Percentiles rank a stretch among this genome's conserved stretches.
These are phyloP conservation scores for Scytalopus superciliaris DNA, from an alignment of 2,113 vertebrate species.

Conservation along the genomic window DNA sequence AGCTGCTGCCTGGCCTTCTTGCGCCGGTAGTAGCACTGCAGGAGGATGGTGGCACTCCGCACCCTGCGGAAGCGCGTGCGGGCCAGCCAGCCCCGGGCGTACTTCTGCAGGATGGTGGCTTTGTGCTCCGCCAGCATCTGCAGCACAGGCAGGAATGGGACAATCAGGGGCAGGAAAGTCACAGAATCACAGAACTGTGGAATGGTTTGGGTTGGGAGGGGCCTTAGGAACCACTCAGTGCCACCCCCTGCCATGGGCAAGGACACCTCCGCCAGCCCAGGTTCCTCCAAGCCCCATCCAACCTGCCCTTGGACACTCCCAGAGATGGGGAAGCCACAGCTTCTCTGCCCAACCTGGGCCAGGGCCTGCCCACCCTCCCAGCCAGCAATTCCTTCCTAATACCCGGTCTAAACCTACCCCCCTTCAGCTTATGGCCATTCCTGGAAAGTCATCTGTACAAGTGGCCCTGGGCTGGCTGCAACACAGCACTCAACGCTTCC, in stretches of 20 bases:
- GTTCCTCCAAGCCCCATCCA: neutral
- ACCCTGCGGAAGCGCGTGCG: slow-evolving; percentile 69
- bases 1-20: slow-evolving; percentile 79
- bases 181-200: fast-evolving
- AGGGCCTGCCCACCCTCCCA: neutral
- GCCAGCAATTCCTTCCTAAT: neutral
- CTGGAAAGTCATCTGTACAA: neutral
- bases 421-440: neutral
- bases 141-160: fast-evolving
- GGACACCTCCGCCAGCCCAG: fast-evolving
- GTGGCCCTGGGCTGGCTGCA: neutral
- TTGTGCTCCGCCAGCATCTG: slow-evolving; percentile 89
- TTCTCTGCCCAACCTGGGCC: neutral
- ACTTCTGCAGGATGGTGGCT: slow-evolving; percentile 86
- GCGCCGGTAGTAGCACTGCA: slow-evolving; percentile 87
- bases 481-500: neutral
- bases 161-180: neutral
- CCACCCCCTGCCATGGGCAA: neutral
- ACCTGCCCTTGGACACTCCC: fast-evolving
- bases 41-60: slow-evolving; percentile 75
- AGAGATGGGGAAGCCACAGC: neutral
- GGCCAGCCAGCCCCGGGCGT: slow-evolving; percentile 81
- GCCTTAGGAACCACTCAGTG: no score
- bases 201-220: neutral
- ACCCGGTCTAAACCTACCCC: neutral